phyloP scores from a whole-genome alignment of 2,888 invertebrate species.

The Amphipyra tragopoginis region DNA sequence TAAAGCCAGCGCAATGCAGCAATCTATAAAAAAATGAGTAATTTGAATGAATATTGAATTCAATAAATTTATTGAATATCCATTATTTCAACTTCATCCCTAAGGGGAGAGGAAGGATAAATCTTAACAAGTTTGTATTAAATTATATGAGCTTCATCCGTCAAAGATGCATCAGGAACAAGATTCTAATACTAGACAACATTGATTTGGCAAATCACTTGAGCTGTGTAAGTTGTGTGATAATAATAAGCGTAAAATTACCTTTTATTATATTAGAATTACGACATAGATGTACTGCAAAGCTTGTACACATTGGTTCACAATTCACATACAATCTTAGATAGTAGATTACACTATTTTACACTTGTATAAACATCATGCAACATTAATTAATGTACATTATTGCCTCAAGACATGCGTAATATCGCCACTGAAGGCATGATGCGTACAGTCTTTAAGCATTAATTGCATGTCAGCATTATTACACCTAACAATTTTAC shows the following conservation, averaged over 20 bases:
- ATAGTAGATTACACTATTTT: conserved; percentile 36
- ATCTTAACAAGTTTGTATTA: conserved; percentile 33
- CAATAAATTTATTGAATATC: background rate
- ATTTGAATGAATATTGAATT: background rate
- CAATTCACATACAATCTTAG: conserved; percentile 41
- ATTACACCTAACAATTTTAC: conserved; percentile 42
- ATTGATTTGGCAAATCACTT: conserved; percentile 86
- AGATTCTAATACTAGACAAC: conserved; percentile 69
- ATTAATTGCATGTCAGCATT: conserved; percentile 39
- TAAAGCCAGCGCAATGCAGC: conserved; percentile 42
- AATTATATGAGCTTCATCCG: conserved; percentile 50
- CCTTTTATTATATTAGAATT: conserved; percentile 47
- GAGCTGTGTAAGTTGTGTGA: conserved; percentile 73
- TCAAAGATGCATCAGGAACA: conserved; percentile 41
- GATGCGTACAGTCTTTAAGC: conserved; percentile 22
- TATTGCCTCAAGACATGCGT: conserved; percentile 13
- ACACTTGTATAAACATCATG: conserved; percentile 47
- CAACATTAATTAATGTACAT: conserved; percentile 43
- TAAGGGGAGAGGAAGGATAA: conserved; percentile 6
- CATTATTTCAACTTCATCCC: conserved; percentile 4
- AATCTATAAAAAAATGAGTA: conserved; percentile 7
- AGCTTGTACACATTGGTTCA: conserved; percentile 53
- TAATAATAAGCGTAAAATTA: conserved; percentile 57
- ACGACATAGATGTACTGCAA: conserved; percentile 55
- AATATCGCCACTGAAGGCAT: conserved; percentile 22